Evolutionary conservation across 2,888 invertebrate species (phyloP), one percentile per base, ranked within the genome.

Genomic region (Drosophila anomelani): DNA sequence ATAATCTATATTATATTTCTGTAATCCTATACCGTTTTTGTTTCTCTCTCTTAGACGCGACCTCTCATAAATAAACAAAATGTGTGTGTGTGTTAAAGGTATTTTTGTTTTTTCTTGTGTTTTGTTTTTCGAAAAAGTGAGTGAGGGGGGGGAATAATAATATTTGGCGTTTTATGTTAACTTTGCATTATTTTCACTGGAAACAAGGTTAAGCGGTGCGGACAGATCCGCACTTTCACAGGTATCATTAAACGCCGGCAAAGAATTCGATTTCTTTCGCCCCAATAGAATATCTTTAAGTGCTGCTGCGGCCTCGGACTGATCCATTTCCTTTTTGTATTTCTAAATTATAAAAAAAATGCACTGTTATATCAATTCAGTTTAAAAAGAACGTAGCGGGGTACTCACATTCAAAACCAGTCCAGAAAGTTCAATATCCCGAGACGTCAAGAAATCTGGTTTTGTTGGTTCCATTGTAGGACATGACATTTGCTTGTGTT

Each of bases 91-190:
- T 51, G 51, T 51, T 75, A 81, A 77, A 69, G 81, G 59, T 79
- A 51, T 34, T 34, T 32, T 20, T 20, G 9, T n/a, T 79, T 69
- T 26, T 47, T 49, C 61, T 61, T 69, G 69, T 46, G 46, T 47
- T 70, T 79, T 77, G 69, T 15, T 51, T 34, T 51, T 51, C 34
- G 51, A 51, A 79, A 72, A 77, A 58, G 41, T 68, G 54, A 66
- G 43, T 59, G 51, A 51, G 26, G 26, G 26, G 26, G 26, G 68
- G 51, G 46, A 32, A 58, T 70, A 78, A 20, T 20, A 79, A 89
- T 80, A 89, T 90, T 88, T 89, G 88, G 88, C 85, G 85, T 83
- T 85, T 77, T 85, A 90, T 88, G 88, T 82, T 84, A 88, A 84
- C 81, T 89, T 89, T 75, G 84, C 78, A 78, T 78, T 90, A 76